A percentile compares a stretch with the other conserved stretches of the same genome.
Conservation (phyloP, 1,140 invertebrate genomes). For the Cardiocondyla obscurior region DNA sequence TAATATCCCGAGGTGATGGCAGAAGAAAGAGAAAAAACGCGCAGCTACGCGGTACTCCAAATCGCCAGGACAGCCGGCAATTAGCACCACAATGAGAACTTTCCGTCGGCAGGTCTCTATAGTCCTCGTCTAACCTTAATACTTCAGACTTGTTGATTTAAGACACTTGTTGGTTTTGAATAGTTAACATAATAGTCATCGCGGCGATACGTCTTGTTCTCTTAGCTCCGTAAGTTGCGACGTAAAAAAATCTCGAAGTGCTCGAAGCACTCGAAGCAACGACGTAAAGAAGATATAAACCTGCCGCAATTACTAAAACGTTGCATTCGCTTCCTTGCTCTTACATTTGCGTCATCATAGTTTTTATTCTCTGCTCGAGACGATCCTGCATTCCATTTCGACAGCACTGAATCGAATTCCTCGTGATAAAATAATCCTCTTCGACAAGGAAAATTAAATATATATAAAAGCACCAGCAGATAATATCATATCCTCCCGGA, state of each 20-base stretch:
- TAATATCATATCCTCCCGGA: not conserved
- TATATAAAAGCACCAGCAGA: not conserved
- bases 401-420: not conserved
- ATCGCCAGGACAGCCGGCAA: slow-evolving; percentile 23
- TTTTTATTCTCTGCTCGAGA: not conserved
- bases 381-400: not conserved
- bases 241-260: not conserved
- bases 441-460: not conserved
- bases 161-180: slow-evolving; percentile 72
- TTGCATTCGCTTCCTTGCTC: not conserved
- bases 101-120: slow-evolving; percentile 11
- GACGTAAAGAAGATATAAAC: no score
- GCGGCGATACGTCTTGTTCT: not conserved
- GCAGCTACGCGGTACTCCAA: slow-evolving; percentile 10
- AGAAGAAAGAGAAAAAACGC: no score
- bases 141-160: slow-evolving; percentile 72
- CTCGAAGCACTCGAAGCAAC: no score
- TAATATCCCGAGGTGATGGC: not conserved
- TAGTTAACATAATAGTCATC: slow-evolving; percentile 37
- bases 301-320: not conserved
- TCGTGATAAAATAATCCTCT: not conserved
- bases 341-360: not conserved
- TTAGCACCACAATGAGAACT: slow-evolving; percentile 51
- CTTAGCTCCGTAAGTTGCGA: not conserved
- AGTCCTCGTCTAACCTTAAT: slow-evolving; percentile 55